Evolutionary conservation across 2,888 invertebrate species (phyloP).

Genomic region (Corythucha ciliata): DNA sequence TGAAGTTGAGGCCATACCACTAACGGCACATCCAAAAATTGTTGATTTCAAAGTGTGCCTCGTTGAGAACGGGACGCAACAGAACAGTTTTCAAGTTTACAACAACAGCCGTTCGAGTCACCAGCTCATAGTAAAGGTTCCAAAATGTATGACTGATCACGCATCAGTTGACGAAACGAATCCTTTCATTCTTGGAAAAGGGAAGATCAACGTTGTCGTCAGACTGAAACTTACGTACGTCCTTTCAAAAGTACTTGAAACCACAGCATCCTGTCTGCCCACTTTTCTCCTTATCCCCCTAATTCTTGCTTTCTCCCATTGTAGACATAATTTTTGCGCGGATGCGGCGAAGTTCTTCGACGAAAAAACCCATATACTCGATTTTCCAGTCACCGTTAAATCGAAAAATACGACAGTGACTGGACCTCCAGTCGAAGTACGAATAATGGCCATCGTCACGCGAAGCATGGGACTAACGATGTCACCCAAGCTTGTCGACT

Average conservation of each 20-base stretch:
- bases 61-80: conserved; percentile 24
- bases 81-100: conserved; percentile 20
- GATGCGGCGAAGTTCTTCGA: conserved; percentile 25
- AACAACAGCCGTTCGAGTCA: conserved; percentile 25
- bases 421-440: conserved; percentile 18
- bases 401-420: conserved; percentile 16
- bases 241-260: background rate
- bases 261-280: too few species aligned
- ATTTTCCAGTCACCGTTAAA: conserved; percentile 25
- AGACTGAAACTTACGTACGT: conserved; percentile 17
- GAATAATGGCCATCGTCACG: conserved; percentile 25
- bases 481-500: conserved; percentile 23
- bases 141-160: conserved; percentile 20
- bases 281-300: background rate
- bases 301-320: background rate
- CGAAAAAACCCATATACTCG: conserved; percentile 20
- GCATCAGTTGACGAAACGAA: conserved; percentile 11
- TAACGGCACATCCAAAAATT: conserved; percentile 26
- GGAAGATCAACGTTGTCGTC: conserved; percentile 14
- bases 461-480: conserved; percentile 27
- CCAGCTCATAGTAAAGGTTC: conserved; percentile 20
- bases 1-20: conserved; percentile 14
- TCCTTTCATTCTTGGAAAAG: conserved; percentile 10
- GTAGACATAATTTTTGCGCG: conserved; percentile 25
- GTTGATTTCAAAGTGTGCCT: conserved; percentile 29